Base-by-base conservation (phyloP, 2,888 invertebrate species). In the Adelphocoris suturalis region DNA sequence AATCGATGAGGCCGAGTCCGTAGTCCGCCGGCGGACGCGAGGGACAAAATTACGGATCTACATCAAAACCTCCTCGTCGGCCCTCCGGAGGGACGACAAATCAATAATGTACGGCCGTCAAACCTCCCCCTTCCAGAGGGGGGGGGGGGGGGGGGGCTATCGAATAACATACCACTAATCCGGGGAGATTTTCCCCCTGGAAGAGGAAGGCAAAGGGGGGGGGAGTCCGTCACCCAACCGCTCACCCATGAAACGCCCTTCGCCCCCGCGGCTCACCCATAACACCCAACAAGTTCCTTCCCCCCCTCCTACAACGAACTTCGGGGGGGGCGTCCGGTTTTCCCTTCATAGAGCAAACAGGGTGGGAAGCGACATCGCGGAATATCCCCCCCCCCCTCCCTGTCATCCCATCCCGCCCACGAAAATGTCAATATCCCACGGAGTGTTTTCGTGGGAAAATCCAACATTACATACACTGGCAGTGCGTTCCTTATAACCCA, bases 51-150 rank as follows among this genome's bases (percentile, higher is more conserved):
- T 68, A 68, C 80, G 46, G 46, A 80, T 48, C 48, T 80, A 47
- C 80, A 46, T 80, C 80, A 80, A 47, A 28, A 27, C 16, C 52
- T 19, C 82, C 82, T 11, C 82, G 4, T 27, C 48, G 16, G 0
- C 52, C 52, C 23, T 19, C 52, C 52, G 52, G 27, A 16, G 68
- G 82, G 82, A 82, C 52, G 82, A 82, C 82, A 82, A 82, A 82
- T 82, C 82, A 82, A 82, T 82, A 82, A 82, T 82, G 82, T 52
- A 82, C 82, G 82, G 82, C 82, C 82, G 82, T 82, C 82, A 82
- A 82, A 82, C 52, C 27, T 52, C 82, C 82, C 27, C 82, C n/a
- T 5, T 19, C 27, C 19, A 23, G 14, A 46, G 80, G 37, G n/a
- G n/a, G n/a, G n/a, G n/a, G n/a, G n/a, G n/a, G n/a, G n/a, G n/a